Evolutionary conservation across 2,888 invertebrate species (phyloP).

Genomic region (Lissonota sp.): DNA sequence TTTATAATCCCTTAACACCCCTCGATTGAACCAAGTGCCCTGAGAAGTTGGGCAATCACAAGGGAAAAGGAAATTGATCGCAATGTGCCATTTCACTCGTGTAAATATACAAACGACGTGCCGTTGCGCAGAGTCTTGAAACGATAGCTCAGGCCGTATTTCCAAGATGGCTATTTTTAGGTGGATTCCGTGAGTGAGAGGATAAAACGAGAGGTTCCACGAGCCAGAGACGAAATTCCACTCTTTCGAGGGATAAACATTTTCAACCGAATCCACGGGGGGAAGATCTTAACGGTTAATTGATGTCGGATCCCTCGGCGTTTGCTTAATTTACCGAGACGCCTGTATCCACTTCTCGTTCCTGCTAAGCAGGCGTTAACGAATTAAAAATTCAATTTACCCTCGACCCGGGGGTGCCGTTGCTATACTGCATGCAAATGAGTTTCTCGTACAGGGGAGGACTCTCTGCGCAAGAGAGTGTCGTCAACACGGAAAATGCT

Average conservation of each 20-base stretch:
- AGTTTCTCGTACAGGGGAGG: slow-evolving; percentile 10
- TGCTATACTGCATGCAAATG: slow-evolving; percentile 47
- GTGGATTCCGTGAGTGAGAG: slow-evolving; percentile 44
- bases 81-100: slow-evolving; percentile 21
- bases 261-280: slow-evolving; percentile 22
- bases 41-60: slow-evolving; percentile 2
- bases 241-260: slow-evolving; percentile 34
- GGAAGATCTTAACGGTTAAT: slow-evolving; percentile 38
- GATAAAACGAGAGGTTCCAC: slow-evolving; percentile 34
- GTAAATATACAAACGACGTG: slow-evolving; percentile 41
- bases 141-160: slow-evolving; percentile 31
- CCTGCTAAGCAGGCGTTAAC: slow-evolving; percentile 57
- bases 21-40: background rate
- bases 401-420: slow-evolving; percentile 34
- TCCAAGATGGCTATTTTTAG: slow-evolving; percentile 55
- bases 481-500: slow-evolving; percentile 17
- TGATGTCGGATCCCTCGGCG: slow-evolving; percentile 44
- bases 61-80: slow-evolving; percentile 10
- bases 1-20: background rate
- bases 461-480: slow-evolving; percentile 22
- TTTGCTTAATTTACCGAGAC: slow-evolving; percentile 66
- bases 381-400: slow-evolving; percentile 69
- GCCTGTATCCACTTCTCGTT: slow-evolving; percentile 31
- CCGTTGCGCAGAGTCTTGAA: slow-evolving; percentile 32
- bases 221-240: background rate